These are phyloP conservation scores for Megaceryle torquata DNA, from an alignment of 2,113 vertebrate genomes.

Conservation along the genomic window DNA sequence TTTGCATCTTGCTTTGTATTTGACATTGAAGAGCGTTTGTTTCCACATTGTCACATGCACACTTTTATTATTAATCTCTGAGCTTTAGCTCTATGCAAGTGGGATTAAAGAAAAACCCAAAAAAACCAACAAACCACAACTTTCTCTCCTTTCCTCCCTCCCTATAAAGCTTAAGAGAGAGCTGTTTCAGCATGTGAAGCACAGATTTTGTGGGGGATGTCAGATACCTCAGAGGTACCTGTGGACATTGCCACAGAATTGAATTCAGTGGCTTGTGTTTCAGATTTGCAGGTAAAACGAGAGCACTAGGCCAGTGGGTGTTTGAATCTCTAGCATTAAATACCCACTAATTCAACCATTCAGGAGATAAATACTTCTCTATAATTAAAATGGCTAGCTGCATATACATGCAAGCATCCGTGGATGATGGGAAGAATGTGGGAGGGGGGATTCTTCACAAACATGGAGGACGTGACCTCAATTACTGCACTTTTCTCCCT, in stretches of 20 bases:
- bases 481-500: neutral
- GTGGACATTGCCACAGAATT: neutral
- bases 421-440: neutral
- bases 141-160: neutral
- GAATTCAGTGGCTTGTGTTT: neutral
- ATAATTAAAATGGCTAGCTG: conserved; percentile 16
- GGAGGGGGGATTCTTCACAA: neutral
- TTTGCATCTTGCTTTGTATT: conserved; percentile 48
- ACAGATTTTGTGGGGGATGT: conserved; percentile 27
- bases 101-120: neutral
- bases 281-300: neutral
- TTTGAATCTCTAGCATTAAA: conserved; percentile 19
- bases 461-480: neutral
- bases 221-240: neutral
- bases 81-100: neutral
- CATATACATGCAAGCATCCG: neutral
- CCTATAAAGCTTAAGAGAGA: neutral
- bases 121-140: neutral
- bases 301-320: conserved; percentile 7
- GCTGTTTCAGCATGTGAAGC: neutral
- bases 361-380: conserved; percentile 32
- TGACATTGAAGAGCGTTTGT: conserved; percentile 7
- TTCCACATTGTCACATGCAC: conserved; percentile 9
- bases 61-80: conserved; percentile 13
- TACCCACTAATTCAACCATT: neutral